Evolutionary conservation across 1,140 invertebrate genomes (phyloP).

Genomic region (Ips typographus): DNA sequence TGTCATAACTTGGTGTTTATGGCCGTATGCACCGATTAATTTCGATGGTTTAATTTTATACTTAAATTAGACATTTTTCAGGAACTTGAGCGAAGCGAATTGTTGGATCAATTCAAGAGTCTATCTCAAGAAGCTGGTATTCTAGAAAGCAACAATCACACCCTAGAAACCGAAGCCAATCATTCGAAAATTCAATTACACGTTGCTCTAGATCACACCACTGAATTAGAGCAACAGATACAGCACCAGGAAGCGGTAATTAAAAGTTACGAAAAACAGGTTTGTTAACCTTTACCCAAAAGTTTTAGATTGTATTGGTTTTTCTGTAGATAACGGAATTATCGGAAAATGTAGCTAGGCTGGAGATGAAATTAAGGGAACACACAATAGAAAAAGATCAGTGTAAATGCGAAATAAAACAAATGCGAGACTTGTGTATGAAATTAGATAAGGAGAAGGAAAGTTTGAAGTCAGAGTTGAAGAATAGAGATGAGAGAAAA

Average conservation of each 20-base stretch:
- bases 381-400: constrained; percentile 50
- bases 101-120: constrained; percentile 71
- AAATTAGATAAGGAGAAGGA: constrained; percentile 60
- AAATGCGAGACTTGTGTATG: constrained; percentile 56
- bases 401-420: constrained; percentile 54
- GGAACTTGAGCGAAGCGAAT: constrained; percentile 70
- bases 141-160: constrained; percentile 71
- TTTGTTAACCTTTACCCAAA: background rate
- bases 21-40: no score
- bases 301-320: background rate
- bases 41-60: no score
- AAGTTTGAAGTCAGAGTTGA: constrained; percentile 45
- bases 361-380: constrained; percentile 57
- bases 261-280: constrained; percentile 58
- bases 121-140: constrained; percentile 69
- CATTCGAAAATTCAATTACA: constrained; percentile 60
- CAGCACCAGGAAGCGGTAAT: constrained; percentile 57
- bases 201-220: constrained; percentile 55
- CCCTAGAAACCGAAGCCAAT: constrained; percentile 67
- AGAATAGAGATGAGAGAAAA: constrained; percentile 11
- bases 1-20: no score
- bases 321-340: constrained; percentile 56
- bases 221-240: constrained; percentile 57
- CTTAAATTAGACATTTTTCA: constrained; percentile 38
- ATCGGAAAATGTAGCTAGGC: constrained; percentile 56